Base-by-base conservation (phyloP, 2,113 vertebrate species). In the Datnioides undecimradiatus region DNA sequence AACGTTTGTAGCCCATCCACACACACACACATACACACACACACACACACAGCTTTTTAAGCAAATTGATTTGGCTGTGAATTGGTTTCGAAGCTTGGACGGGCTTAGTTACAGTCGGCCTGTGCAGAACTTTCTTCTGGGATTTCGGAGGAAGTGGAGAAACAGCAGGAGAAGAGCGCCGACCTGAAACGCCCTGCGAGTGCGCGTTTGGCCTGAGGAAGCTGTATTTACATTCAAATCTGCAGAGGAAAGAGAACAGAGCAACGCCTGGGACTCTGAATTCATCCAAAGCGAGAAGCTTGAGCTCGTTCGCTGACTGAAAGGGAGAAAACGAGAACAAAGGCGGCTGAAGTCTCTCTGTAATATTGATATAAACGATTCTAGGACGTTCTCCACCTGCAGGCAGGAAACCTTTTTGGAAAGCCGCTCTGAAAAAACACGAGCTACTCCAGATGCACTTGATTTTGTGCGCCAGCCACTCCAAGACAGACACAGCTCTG, bases 31-130 rank as follows among this genome's bases (percentile, higher is more conserved):
- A 17, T 5, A 33, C 41, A 23, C 27, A 49, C n/a, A n/a, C 11
- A 5, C 3, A 17, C 6, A 33, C 41, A 23, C 27, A 49, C n/a
- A 49, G 57, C 48, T 63, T 76, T 76, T 73, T 40, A 41, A 41
- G 62, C 60, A 77, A 52, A 72, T 16, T 45, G 51, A 68, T 68
- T 75, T 66, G 41, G 52, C 59, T 36, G 79, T 65, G 63, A 80
- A 27, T 59, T 74, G 7, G 27, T 27, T 62, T 57, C 31, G 36
- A 60, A 66, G 41, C 54, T 76, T n/a, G 19, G 38, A 71, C 14
- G 29, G 36, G 58, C 16, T 88, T 25, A 70, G 75, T 57, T 33
- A 54, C 58, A 68, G 41, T 14, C n/a, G 60, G 57, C 6, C 5
- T 58, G n/a, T 4, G 9, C 17, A 58, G 16, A 77, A 65, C 23